These are phyloP conservation scores for Eupithecia subfuscata DNA, from an alignment of 2,888 invertebrate genomes.

Conservation along the genomic window DNA sequence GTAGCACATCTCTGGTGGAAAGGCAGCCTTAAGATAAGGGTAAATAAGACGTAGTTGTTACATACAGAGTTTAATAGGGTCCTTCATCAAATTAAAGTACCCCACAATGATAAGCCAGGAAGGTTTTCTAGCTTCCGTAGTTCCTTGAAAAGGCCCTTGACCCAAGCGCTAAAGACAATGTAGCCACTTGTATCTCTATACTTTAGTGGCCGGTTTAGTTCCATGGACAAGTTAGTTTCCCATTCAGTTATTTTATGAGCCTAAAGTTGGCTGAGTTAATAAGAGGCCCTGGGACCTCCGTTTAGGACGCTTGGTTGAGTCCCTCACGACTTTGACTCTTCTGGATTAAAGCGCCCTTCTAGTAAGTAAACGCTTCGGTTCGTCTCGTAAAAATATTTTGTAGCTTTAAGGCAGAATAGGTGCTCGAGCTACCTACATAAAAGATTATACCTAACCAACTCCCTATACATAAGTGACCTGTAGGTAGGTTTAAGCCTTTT, in stretches of 20 bases:
- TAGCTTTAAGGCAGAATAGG: not conserved
- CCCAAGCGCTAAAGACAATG: conserved; percentile 34
- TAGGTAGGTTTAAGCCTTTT: not conserved
- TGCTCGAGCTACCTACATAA: not conserved
- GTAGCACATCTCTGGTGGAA: too few relatives aligned
- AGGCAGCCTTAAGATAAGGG: not conserved
- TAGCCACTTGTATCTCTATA: conserved; percentile 40
- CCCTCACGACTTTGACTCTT: conserved; percentile 40
- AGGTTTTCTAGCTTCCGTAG: conserved; percentile 1
- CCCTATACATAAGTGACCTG: not conserved
- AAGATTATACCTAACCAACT: not conserved
- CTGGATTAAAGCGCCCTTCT: conserved; percentile 38
- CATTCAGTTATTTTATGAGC: conserved; percentile 58
- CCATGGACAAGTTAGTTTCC: conserved; percentile 50
- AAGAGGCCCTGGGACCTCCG: conserved; percentile 54
- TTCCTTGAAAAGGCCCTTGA: conserved; percentile 17
- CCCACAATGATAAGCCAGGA: not conserved
- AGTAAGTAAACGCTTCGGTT: conserved; percentile 37
- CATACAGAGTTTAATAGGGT: not conserved
- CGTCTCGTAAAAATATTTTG: conserved; percentile 25
- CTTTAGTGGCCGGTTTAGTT: conserved; percentile 52
- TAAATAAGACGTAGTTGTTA: not conserved
- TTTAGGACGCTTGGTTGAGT: conserved; percentile 49
- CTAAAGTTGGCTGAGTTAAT: conserved; percentile 61
- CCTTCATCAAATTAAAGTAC: not conserved